phyloP scores from a whole-genome alignment of 1,140 invertebrate genomes.

The Limonius californicus region DNA sequence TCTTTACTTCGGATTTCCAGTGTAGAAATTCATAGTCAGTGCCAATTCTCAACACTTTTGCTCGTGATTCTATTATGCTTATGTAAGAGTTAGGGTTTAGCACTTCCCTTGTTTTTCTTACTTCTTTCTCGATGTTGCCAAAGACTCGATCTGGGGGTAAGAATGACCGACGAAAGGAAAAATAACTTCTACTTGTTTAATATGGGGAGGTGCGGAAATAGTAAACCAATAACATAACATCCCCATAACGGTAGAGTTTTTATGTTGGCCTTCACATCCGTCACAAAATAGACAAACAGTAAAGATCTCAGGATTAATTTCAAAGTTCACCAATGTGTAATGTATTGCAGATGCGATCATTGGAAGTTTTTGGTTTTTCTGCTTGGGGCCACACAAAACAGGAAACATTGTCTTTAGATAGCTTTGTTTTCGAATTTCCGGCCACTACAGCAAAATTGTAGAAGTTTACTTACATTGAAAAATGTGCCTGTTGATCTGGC shows the following conservation, averaged over 20 bases:
- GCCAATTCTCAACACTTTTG: too few species aligned
- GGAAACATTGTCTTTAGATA: neutral
- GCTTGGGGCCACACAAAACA: neutral
- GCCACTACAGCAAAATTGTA: too few species aligned
- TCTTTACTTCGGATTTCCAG: too few species aligned
- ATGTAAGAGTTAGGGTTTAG: too few species aligned
- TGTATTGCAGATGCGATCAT: slow-evolving; percentile 6
- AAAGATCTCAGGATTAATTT: neutral
- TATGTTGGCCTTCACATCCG: slow-evolving; percentile 14
- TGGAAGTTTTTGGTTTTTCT: neutral
- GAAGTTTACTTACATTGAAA: too few species aligned
- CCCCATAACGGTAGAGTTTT: slow-evolving; percentile 2
- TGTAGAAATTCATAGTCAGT: too few species aligned
- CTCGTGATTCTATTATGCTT: too few species aligned
- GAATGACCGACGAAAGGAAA: slow-evolving; percentile 27
- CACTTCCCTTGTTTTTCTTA: too few species aligned
- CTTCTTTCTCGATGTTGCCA: slow-evolving; percentile 19
- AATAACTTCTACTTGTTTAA: slow-evolving; percentile 14
- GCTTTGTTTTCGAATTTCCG: neutral
- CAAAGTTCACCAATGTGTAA: neutral
- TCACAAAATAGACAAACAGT: neutral
- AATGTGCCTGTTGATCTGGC: slow-evolving; percentile 35
- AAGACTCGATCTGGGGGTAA: slow-evolving; percentile 26
- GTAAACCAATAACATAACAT: slow-evolving; percentile 11
- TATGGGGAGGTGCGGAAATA: neutral